Evolutionary conservation across 2,113 vertebrate genomes (phyloP), one percentile per base, ranked within the genome.

Genomic region (Todiramphus chloris): DNA sequence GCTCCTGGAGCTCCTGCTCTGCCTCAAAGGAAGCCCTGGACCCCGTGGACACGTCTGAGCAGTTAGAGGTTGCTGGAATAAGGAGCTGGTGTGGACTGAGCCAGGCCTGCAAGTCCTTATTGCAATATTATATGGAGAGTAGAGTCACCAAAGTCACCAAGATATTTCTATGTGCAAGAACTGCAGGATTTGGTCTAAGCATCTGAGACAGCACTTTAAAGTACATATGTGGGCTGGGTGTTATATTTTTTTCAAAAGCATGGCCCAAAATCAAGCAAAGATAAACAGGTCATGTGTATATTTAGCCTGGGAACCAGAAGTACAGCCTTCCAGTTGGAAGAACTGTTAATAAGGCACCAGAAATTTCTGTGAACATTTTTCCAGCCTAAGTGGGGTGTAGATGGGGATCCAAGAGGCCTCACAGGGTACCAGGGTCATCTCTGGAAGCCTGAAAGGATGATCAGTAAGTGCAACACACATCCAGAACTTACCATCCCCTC

Each of bases 211-310:
- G 85, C 83, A 83, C 72, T 96, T 94, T 90, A 19, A 83, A 96
- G 93, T 70, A 63, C 63, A 12, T 93, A 67, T 23, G 94, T 97
- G 82, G 96, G 95, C 68, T 93, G 87, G 85, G 90, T 91, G 94
- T 92, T 96, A 78, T 1, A 73, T 88, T 94, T 87, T 96, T 93
- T 90, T 73, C 82, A 59, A 86, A 94, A 96, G 80, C 85, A 83
- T 70, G 64, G 82, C 88, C 82, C 74, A 4, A 37, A 91, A 91
- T 75, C 74, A 91, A 73, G 93, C 67, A 85, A 93, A 96, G 85
- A 94, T 88, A 96, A 96, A 84, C 87, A 91, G 91, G 94, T 95
- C 92, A 91, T 76, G 95, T 67, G 44, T 96, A 91, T 90, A 85
- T 96, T 96, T 85, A 97, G 93, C 25, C 90, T 89, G 91, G 82